These are phyloP conservation scores for Oreohelix idahoensis DNA, from an alignment of 1,140 invertebrate species.

Conservation along the genomic window DNA sequence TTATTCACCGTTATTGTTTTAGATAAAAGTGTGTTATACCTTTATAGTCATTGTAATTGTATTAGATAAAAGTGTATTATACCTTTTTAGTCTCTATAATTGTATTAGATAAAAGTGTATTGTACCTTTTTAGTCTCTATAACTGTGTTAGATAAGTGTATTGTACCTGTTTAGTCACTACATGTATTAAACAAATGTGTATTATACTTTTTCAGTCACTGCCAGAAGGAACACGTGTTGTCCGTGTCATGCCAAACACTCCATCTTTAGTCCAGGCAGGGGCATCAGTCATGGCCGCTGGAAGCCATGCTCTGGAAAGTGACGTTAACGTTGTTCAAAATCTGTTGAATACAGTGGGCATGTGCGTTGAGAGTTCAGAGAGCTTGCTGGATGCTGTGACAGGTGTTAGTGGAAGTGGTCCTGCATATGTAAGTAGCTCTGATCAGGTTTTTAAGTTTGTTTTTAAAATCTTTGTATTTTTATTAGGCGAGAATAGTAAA, in stretches of 20 bases:
- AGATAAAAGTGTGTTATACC: too few species aligned
- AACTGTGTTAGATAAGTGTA: neutral
- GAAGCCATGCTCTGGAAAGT: conserved; percentile 75
- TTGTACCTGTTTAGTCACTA: neutral
- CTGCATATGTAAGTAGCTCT: conserved; percentile 91
- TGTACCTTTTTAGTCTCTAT: too few species aligned
- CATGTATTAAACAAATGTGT: neutral
- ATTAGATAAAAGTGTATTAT: too few species aligned
- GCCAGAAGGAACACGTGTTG: conserved; percentile 80
- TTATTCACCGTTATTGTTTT: too few species aligned
- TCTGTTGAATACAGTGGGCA: conserved; percentile 88
- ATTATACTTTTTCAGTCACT: conserved; percentile 74
- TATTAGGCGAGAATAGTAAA: too few species aligned
- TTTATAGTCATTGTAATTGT: too few species aligned
- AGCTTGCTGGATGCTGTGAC: conserved; percentile 91
- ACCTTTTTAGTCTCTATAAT: too few species aligned
- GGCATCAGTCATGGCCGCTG: conserved; percentile 85
- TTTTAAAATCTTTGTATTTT: too few species aligned
- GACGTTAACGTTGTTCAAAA: conserved; percentile 80
- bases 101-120: too few species aligned
- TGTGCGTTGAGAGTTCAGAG: conserved; percentile 90
- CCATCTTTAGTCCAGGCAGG: conserved; percentile 90
- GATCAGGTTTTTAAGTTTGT: too few species aligned
- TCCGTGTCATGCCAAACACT: conserved; percentile 96
- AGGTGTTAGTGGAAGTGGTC: conserved; percentile 93